A percentile compares a stretch with the other conserved stretches of the same genome.
phyloP scores from a whole-genome alignment of 1,140 invertebrate genomes.

The Drosophila littoralis region DNA sequence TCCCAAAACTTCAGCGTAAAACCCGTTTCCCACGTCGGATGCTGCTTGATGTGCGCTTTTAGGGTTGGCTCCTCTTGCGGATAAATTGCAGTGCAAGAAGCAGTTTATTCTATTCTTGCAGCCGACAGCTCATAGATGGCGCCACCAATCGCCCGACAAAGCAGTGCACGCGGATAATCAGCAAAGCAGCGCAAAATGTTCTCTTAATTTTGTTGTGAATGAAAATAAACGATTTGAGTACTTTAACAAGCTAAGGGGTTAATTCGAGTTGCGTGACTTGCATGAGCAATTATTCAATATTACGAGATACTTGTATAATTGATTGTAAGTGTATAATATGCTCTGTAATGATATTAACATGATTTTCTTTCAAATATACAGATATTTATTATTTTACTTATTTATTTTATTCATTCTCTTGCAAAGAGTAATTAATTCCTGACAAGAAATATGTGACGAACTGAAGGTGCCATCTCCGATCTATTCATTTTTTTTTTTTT shows the following conservation, averaged over 20 bases:
- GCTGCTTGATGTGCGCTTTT: conserved; percentile 21
- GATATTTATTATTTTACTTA: background rate
- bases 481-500: too few species aligned
- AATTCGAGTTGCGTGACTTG: conserved; percentile 13
- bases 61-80: conserved; percentile 33
- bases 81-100: conserved; percentile 30
- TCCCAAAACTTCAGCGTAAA: conserved; percentile 11
- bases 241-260: conserved; percentile 8
- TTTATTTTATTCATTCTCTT: background rate
- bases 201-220: conserved; percentile 29
- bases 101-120: background rate
- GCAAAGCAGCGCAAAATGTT: conserved; percentile 29
- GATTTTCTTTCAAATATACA: background rate
- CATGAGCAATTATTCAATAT: conserved; percentile 11
- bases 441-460: too few species aligned
- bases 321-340: conserved; percentile 1
- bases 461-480: too few species aligned
- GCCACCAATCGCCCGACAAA: background rate
- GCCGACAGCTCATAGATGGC: conserved; percentile 29
- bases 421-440: too few species aligned
- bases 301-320: background rate
- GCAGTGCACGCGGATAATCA: conserved; percentile 38
- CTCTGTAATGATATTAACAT: background rate
- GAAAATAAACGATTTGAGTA: background rate
- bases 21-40: conserved; percentile 16